Evolutionary conservation across 2,113 vertebrate species (phyloP), one percentile per base, ranked within the genome.

Genomic region (Phalacrocorax aristotelis): DNA sequence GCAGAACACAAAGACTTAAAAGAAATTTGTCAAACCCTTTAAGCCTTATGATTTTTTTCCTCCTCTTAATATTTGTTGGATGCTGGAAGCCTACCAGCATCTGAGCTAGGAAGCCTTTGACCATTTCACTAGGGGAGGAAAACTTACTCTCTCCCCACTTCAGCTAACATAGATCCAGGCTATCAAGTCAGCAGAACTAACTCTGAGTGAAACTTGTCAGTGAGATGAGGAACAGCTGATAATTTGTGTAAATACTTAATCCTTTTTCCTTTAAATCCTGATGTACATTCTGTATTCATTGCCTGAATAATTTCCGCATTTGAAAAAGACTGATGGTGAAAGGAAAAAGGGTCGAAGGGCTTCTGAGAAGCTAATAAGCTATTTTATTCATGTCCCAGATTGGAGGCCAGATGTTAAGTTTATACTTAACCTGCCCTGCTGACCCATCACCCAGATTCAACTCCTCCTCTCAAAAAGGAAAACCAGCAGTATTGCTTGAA

Each of bases 351-450:
- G 49, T 51, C 77, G n/a, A 91, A 80, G 16, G 49, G 52, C 20
- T 95, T 87, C 74, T 61, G 60, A 90, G 75, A 94, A 89, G 32
- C 17, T 80, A 76, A 66, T 60, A 93, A 96, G 32, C 49, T 74
- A 36, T 95, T 95, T 95, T 80, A 70, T 72, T 95, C 62, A 40
- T 68, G 36, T 83, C 36, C 36, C 62, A 68, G 60, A 77, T 10
- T 51, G 23, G 27, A 96, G 48, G 81, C 55, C 85, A 95, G 91
- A 89, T 90, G 58, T 84, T 84, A 86, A 92, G 29, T 71, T 97
- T 70, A 93, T 80, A 87, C 42, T 94, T 87, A 92, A 90, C 66
- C 70, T 71, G 85, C 48, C 74, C 87, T 66, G 68, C 23, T 94
- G 82, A 96, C 90, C 77, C 13, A 0, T 84, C 44, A 65, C 75